These are phyloP conservation scores for Nesogale talazaci DNA, from an alignment of 2,113 vertebrate species.

Conservation along the genomic window DNA sequence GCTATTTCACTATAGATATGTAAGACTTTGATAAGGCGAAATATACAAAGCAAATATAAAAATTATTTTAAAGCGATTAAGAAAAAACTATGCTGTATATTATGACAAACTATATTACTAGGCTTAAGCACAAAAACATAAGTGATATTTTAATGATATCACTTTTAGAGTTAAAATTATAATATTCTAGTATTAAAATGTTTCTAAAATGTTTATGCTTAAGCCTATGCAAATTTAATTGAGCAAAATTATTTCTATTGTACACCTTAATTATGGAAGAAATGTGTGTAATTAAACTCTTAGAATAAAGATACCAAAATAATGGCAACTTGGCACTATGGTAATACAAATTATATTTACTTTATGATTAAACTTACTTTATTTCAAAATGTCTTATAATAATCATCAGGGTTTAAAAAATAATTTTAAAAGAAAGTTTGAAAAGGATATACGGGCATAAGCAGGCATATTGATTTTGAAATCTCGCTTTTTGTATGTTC, in stretches of 20 bases:
- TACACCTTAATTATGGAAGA: not conserved
- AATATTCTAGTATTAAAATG: not conserved
- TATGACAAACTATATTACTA: not conserved
- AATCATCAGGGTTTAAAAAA: not conserved
- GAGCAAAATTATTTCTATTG: not conserved
- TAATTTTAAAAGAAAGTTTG: not conserved
- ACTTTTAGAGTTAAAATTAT: not conserved
- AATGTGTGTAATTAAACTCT: not conserved
- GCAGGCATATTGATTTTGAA: not conserved
- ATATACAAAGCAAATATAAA: not conserved
- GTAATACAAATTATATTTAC: not conserved
- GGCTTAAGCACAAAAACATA: not conserved
- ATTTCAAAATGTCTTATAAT: not conserved
- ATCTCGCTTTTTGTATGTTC: not conserved
- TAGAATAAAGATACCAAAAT: slow-evolving; percentile 7
- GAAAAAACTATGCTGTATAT: not conserved
- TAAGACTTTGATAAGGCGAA: not conserved
- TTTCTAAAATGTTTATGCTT: not conserved
- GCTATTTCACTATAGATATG: not conserved
- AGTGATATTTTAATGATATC: not conserved
- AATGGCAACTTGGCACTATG: not conserved
- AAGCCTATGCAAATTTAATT: not conserved
- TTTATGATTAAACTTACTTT: not conserved
- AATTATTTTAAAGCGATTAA: not conserved
- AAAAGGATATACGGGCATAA: too few relatives aligned